These are phyloP conservation scores for Drosophila littoralis DNA, from an alignment of 1,140 invertebrate genomes.

Conservation along the genomic window DNA sequence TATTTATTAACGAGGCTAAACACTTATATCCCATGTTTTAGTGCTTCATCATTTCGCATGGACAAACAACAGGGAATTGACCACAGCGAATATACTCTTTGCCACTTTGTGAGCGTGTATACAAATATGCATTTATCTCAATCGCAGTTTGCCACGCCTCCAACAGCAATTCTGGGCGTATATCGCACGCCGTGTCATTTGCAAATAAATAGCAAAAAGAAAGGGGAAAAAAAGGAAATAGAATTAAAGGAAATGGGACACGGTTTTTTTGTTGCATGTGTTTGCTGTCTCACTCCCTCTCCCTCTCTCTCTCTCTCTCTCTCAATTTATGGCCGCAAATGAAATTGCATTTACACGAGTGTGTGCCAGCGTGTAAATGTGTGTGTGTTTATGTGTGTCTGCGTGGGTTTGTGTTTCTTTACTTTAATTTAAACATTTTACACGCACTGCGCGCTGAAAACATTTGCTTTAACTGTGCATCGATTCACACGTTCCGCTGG, in stretches of 20 bases:
- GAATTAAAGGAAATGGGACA: conserved; percentile 40
- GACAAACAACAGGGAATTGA: too few species aligned
- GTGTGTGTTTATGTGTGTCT: conserved; percentile 18
- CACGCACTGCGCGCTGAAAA: conserved; percentile 35
- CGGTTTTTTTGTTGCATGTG: conserved; percentile 45
- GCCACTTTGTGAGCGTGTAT: too few species aligned
- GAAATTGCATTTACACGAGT: conserved; percentile 64
- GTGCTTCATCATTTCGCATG: too few species aligned
- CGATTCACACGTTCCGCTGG: conserved; percentile 34
- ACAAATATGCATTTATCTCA: conserved; percentile 55
- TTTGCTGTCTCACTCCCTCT: conserved; percentile 2
- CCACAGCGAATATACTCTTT: too few species aligned
- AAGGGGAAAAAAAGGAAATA: conserved; percentile 31
- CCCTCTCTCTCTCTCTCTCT: neutral
- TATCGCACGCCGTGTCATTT: conserved; percentile 67
- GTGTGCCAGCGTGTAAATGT: neutral
- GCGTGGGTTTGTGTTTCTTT: conserved; percentile 39
- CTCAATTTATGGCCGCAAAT: conserved; percentile 75
- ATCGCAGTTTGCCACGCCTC: conserved; percentile 8
- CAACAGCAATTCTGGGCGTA: conserved; percentile 3
- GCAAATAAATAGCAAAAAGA: conserved; percentile 72
- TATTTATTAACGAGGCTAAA: too few species aligned
- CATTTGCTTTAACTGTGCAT: conserved; percentile 47
- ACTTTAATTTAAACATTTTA: conserved; percentile 77
- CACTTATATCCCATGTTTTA: too few species aligned